These are phyloP conservation scores for Pristionchus arcanus DNA, from an alignment of 2,888 invertebrate genomes.

Conservation along the genomic window DNA sequence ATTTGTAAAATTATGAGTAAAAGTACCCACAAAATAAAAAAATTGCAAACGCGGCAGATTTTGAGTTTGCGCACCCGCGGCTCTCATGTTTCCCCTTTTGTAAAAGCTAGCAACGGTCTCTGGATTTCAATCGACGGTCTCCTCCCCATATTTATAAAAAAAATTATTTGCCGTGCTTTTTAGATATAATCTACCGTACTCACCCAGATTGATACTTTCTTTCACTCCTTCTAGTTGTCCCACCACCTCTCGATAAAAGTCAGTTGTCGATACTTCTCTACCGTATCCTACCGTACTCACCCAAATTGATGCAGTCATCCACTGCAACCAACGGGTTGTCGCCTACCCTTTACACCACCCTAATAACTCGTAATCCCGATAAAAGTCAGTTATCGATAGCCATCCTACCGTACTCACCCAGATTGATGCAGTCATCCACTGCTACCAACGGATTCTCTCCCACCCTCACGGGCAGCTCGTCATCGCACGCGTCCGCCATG, in stretches of 20 bases:
- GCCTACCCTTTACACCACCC: conserved; percentile 80
- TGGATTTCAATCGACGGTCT: neutral
- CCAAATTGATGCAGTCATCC: conserved; percentile 94
- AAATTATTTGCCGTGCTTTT: no score
- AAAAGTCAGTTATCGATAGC: neutral
- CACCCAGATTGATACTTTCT: neutral
- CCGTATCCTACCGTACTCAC: conserved; percentile 82
- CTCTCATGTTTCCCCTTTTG: neutral
- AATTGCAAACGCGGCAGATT: neutral
- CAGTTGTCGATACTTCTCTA: neutral
- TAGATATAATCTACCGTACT: neutral
- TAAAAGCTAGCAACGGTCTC: neutral
- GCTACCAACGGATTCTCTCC: conserved; percentile 91
- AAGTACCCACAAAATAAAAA: no score
- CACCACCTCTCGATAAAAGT: neutral
- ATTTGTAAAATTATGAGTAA: no score
- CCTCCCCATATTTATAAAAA: neutral
- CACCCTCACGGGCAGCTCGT: conserved; percentile 87
- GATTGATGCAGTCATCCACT: conserved; percentile 94
- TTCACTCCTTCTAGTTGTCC: neutral
- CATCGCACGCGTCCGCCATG: conserved; percentile 87
- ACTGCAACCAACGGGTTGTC: conserved; percentile 92
- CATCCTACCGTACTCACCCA: conserved; percentile 85
- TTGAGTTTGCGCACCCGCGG: neutral
- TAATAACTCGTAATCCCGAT: no score